Evolutionary conservation across 2,888 invertebrate species (phyloP).

Genomic region (Tenthredo amoena): DNA sequence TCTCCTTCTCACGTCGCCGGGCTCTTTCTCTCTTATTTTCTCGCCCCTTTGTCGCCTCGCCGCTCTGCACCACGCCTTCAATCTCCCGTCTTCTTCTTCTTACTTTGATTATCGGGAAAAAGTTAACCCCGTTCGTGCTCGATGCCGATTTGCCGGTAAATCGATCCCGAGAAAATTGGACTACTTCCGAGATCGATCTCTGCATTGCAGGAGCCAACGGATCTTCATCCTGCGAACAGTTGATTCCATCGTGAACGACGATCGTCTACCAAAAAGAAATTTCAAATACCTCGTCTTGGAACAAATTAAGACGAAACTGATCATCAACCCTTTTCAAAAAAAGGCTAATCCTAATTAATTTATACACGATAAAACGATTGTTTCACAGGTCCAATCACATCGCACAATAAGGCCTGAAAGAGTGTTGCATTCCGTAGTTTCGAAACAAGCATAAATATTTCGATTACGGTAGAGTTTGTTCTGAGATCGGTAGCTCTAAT

Average conservation of each 20-base stretch:
- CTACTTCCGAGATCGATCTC: not conserved
- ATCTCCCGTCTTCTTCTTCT: slow-evolving; percentile 23
- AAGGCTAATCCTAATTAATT: not conserved
- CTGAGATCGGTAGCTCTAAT: slow-evolving; percentile 26
- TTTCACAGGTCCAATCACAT: not conserved
- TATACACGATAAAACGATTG: not conserved
- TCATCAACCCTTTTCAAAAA: not conserved
- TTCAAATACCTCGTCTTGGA: not conserved
- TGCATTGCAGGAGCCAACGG: not conserved
- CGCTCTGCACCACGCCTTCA: not conserved
- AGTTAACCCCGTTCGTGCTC: not conserved
- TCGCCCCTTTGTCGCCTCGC: not conserved
- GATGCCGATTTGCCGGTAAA: slow-evolving; percentile 16
- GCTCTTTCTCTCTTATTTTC: not conserved
- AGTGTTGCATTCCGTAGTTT: not conserved
- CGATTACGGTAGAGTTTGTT: slow-evolving; percentile 1
- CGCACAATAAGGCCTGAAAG: not conserved
- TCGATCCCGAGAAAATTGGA: slow-evolving; percentile 27
- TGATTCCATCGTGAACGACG: not conserved
- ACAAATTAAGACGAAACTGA: not conserved
- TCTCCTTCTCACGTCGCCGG: slow-evolving; percentile 2
- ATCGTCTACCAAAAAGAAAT: not conserved
- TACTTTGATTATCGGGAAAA: slow-evolving; percentile 21
- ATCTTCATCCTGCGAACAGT: slow-evolving; percentile 18
- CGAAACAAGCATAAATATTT: not conserved